Evolutionary conservation across 2,888 invertebrate species (phyloP), one percentile per base, ranked within the genome.

Genomic region (Carabus problematicus): DNA sequence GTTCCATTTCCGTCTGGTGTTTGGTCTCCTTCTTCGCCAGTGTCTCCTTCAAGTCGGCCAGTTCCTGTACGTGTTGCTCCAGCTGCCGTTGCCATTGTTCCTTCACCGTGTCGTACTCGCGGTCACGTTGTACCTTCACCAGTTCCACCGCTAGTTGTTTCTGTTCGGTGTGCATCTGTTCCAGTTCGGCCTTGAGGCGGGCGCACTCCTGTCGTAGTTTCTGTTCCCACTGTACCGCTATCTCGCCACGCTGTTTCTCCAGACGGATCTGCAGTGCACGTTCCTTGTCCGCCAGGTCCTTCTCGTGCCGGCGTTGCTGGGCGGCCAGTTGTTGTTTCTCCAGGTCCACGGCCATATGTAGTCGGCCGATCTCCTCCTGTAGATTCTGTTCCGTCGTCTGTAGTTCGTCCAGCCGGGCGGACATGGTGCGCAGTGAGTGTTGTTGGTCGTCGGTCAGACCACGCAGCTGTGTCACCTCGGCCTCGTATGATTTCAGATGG

Each of bases 21-120:
- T 79, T 77, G 0, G 85, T 82, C 71, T 92, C 90, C 75, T 90
- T 91, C 55, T 85, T 86, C 0, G 86, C 83, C 40, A 92, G 77
- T n/a, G 85, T 84, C 72, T 87, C 85, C 80, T 90, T 89, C 6
- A 92, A 79, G 72, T 85, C 85, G 66, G 88, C 85, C 73, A 91
- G 87, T 82, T 88, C 87, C 72, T 84, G 83, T 60, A 84, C 78
- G 70, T 85, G 81, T 55, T 84, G 82, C 71, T 80, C 78, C 59
- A 82, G 72, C 74, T 82, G 81, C 59, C 82, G 80, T 56, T 88
- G 86, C 82, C 87, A 88, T 68, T 82, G 82, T 72, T 83, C 82
- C 75, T 86, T 86, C 29, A 85, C 79, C 29, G 82, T 81, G 47
- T 83, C 79, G 49, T 87, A 79, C 75, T 88, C 87, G 74, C 86